Percentiles rank a stretch among this genome's conserved stretches.
These are phyloP conservation scores for Heteronetta atricapilla DNA, from an alignment of 2,113 vertebrate species.

Conservation along the genomic window DNA sequence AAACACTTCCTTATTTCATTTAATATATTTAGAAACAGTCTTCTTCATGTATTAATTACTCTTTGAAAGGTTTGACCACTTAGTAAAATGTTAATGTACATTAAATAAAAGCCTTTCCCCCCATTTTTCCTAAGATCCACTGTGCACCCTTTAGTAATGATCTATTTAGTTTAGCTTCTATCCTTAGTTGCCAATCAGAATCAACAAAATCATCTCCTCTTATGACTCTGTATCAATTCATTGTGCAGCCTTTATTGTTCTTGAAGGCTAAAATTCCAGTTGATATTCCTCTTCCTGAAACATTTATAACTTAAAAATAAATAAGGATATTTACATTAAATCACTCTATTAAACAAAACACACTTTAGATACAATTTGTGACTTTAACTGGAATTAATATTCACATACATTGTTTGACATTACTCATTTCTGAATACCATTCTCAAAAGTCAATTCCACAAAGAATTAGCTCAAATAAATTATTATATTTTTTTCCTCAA, in stretches of 20 bases:
- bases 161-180: neutral
- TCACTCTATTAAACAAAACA: neutral
- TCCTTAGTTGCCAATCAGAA: neutral
- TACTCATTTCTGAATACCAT: neutral
- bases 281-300: neutral
- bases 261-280: neutral
- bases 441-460: neutral
- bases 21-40: neutral
- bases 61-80: neutral
- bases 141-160: neutral
- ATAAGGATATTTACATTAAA: neutral
- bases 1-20: neutral
- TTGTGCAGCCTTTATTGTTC: neutral
- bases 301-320: neutral
- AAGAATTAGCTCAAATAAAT: neutral
- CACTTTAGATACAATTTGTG: neutral
- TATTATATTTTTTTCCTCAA: neutral
- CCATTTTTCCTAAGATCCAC: neutral
- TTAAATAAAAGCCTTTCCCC: neutral
- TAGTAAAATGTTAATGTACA: neutral
- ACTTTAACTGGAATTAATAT: neutral
- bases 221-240: neutral
- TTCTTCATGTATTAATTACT: neutral
- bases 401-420: neutral
- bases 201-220: neutral